Conservation (phyloP, 2,888 invertebrate genomes). For the Rhodophaea formosa region DNA sequence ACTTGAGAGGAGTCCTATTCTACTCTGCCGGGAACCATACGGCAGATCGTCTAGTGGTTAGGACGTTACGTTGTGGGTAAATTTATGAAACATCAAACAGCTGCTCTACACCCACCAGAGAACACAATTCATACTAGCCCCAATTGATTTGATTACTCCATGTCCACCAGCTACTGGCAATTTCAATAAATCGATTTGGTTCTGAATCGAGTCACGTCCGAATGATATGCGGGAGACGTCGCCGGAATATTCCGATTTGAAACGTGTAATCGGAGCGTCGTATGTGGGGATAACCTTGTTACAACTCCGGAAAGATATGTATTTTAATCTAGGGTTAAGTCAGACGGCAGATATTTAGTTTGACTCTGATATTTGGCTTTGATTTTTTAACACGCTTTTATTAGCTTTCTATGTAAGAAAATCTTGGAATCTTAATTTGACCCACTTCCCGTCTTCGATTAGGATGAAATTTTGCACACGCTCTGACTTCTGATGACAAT, state of each 20-base stretch:
- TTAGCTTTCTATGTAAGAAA: no score
- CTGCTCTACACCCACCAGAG: neutral
- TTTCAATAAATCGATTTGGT: constrained; percentile 54
- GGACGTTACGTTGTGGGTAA: no score
- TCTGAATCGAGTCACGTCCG: constrained; percentile 53
- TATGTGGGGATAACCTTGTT: constrained; percentile 29
- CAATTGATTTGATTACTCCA: constrained; percentile 43
- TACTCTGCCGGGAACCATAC: no score
- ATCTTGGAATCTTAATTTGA: no score
- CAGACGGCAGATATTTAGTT: neutral
- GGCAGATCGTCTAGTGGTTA: no score
- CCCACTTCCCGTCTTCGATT: no score
- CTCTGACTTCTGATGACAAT: no score
- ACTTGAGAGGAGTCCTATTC: no score
- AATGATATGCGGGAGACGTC: constrained; percentile 32
- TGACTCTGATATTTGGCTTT: no score
- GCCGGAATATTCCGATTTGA: constrained; percentile 36
- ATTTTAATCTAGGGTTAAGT: constrained; percentile 5
- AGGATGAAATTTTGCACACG: no score
- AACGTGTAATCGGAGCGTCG: constrained; percentile 45
- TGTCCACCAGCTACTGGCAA: constrained; percentile 35
- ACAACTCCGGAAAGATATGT: constrained; percentile 13
- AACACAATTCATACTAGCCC: constrained; percentile 1
- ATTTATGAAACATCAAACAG: neutral
- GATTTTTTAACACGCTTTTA: no score